These are phyloP conservation scores for Hiodon tergisus DNA, from an alignment of 2,113 vertebrate genomes.

Conservation along the genomic window DNA sequence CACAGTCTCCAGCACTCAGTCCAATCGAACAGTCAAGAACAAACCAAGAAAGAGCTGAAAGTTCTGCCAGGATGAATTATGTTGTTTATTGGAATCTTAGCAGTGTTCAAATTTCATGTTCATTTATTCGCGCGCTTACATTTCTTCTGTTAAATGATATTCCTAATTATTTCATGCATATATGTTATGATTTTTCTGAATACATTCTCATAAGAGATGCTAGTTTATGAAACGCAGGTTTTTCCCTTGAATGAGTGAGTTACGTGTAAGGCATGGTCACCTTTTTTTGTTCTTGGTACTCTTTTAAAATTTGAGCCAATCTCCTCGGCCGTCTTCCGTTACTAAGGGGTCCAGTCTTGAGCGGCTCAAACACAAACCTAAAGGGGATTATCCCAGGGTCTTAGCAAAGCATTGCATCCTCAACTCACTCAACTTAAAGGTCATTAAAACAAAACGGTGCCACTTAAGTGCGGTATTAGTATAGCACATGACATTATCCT, in stretches of 20 bases:
- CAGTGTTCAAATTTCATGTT: too few species aligned
- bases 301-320: not conserved
- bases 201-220: too few species aligned
- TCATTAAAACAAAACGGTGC: conserved; percentile 5
- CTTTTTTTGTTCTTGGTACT: not conserved
- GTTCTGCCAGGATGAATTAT: too few species aligned
- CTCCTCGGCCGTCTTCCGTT: not conserved
- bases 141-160: too few species aligned
- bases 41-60: too few species aligned
- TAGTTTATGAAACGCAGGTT: not conserved
- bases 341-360: conserved; percentile 2
- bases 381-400: not conserved
- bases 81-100: too few species aligned
- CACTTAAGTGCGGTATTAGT: not conserved
- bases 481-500: conserved; percentile 6
- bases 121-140: too few species aligned
- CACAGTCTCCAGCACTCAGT: too few species aligned
- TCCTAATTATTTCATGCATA: too few species aligned
- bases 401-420: not conserved
- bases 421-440: conserved; percentile 5
- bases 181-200: too few species aligned
- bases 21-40: too few species aligned
- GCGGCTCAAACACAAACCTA: conserved; percentile 4
- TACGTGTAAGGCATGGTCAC: not conserved
- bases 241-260: not conserved